Evolutionary conservation across 1,140 invertebrate species (phyloP).

Genomic region (Papilio xuthus): DNA sequence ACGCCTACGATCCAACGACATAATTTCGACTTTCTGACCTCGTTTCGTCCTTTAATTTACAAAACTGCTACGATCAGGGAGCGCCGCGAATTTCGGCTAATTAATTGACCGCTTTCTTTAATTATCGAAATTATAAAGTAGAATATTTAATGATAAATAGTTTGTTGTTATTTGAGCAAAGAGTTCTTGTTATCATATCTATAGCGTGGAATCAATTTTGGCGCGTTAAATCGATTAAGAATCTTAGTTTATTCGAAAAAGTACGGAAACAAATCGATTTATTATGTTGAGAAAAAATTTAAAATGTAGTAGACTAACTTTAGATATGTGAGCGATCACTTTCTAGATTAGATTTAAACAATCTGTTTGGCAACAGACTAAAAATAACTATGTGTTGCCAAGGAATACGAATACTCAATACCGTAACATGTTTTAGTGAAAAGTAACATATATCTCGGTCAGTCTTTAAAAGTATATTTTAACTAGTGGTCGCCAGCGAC

Average conservation of each 20-base stretch:
- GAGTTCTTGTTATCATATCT: background rate
- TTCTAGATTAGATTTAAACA: background rate
- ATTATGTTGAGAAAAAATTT: background rate
- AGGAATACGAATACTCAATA: background rate
- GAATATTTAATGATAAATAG: too few relatives aligned
- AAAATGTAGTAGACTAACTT: background rate
- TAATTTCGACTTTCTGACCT: background rate
- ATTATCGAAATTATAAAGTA: background rate
- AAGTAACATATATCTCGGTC: background rate
- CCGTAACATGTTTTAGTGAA: background rate
- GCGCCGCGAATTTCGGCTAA: slow-evolving; percentile 2
- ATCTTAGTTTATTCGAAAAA: background rate
- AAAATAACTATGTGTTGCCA: background rate
- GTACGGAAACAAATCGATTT: background rate
- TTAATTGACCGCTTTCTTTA: background rate
- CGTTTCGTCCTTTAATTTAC: slow-evolving; percentile 16
- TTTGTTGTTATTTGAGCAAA: too few relatives aligned
- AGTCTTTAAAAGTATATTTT: background rate
- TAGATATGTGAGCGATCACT: background rate
- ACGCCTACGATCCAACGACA: slow-evolving; percentile 11
- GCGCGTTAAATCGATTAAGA: too few relatives aligned
- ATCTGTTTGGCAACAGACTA: background rate
- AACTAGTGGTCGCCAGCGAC: too few relatives aligned
- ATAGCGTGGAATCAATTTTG: too few relatives aligned
- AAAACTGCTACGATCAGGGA: slow-evolving; percentile 10